Evolutionary conservation across 2,113 vertebrate genomes (phyloP), one percentile per base, ranked within the genome.

Genomic region (Neodontobutis hainanensis): DNA sequence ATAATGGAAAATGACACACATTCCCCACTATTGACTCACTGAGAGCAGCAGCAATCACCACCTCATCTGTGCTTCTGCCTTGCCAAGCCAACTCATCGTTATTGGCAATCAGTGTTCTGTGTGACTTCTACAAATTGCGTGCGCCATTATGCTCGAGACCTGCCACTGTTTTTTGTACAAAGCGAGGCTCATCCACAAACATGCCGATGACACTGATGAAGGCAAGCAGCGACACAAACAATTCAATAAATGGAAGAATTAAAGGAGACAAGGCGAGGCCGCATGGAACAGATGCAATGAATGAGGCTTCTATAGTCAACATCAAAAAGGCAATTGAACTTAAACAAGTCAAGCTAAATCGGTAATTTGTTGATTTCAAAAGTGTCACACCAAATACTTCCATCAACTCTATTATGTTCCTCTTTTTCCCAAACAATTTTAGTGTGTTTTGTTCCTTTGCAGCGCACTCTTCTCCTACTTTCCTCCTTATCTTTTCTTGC

Each of bases 1-100:
- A 61, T 83, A 85, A 85, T 76, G 80, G 61, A 62, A 83, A 75
- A 83, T 72, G 73, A 81, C 72, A 61, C 84, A 84, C 70, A 85
- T 62, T 57, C 78, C 81, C 73, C 81, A 84, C 82, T 74, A 87
- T 83, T 47, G 50, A 67, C 70, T 75, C 46, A 38, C 47, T 34
- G 27, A 44, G 63, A 69, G 60, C 11, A 40, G 63, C 62, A 47
- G 62, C 75, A 69, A 82, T 83, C 82, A 65, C 45, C 70, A 49
- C 62, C 51, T 64, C 69, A 61, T 76, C 59, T 75, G 51, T 70
- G 49, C 61, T 53, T 78, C 61, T 57, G 68, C 66, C 48, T 62
- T 75, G 64, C 55, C 61, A 58, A 44, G 43, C 68, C 65, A 77
- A 71, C 78, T 83, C 75, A 73, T 83, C 81, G 42, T 77, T 77